Conservation (phyloP, 2,888 invertebrate species). For the Spisula solida region DNA sequence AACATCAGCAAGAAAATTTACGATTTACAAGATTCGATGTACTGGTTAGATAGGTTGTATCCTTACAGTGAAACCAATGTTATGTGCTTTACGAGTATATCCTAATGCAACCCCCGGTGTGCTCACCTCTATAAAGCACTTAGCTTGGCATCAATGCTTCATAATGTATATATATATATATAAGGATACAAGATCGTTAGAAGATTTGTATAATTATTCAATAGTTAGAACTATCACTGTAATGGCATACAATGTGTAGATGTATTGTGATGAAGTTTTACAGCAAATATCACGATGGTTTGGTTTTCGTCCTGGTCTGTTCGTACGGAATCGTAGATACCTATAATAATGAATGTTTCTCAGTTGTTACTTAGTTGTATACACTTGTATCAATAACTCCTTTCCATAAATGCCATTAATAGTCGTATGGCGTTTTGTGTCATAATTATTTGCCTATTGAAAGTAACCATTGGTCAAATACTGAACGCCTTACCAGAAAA, state of each 20-base stretch:
- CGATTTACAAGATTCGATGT: background rate
- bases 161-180: too few relatives aligned
- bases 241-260: background rate
- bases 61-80: background rate
- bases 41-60: background rate
- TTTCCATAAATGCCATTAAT: too few relatives aligned
- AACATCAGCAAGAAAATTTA: background rate
- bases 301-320: background rate
- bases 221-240: background rate
- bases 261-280: background rate
- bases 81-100: background rate
- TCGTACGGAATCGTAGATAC: background rate
- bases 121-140: background rate
- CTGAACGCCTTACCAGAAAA: too few relatives aligned
- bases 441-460: too few relatives aligned
- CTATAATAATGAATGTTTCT: too few relatives aligned
- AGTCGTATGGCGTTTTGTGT: too few relatives aligned
- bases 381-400: too few relatives aligned
- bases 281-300: background rate
- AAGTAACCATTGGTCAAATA: too few relatives aligned
- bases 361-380: too few relatives aligned
- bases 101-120: background rate
- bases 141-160: background rate
- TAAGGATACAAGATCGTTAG: background rate
- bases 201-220: background rate